Percentiles rank a stretch among this genome's conserved stretches.
phyloP scores from a whole-genome alignment of 2,888 invertebrate species.

The Himalopsyche japonica region DNA sequence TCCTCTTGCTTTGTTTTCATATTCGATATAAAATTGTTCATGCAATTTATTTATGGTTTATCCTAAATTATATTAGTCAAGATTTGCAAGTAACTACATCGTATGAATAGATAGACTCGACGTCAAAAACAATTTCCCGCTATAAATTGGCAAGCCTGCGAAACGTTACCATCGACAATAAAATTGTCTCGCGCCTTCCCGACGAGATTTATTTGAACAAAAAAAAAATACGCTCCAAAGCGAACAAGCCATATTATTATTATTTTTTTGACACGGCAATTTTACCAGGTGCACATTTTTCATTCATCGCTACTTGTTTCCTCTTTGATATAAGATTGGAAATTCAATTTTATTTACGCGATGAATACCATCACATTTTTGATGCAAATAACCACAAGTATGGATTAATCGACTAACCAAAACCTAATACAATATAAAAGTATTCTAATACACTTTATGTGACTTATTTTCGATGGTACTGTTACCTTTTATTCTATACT shows the following conservation, averaged over 20 bases:
- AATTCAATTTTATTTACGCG: not conserved
- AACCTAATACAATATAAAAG: too few relatives aligned
- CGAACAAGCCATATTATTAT: not conserved
- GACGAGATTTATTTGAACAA: not conserved
- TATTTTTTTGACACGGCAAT: not conserved
- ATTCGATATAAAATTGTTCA: too few relatives aligned
- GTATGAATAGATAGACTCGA: not conserved
- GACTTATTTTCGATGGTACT: too few relatives aligned
- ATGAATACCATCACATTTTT: too few relatives aligned
- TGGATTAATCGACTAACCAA: too few relatives aligned
- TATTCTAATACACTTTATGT: too few relatives aligned
- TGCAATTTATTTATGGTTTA: too few relatives aligned
- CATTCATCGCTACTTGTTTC: not conserved
- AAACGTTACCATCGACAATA: not conserved
- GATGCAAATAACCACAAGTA: too few relatives aligned
- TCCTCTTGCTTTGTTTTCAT: too few relatives aligned
- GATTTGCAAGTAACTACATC: not conserved
- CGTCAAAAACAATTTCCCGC: constrained; percentile 4
- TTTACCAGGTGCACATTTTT: not conserved
- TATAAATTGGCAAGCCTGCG: not conserved
- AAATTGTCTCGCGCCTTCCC: not conserved
- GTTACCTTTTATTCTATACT: too few relatives aligned
- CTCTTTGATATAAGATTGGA: not conserved
- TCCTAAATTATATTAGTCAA: too few relatives aligned
- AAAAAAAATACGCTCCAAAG: not conserved